Conservation (phyloP, 1,140 invertebrate species). For the Leptinotarsa lineolata region DNA sequence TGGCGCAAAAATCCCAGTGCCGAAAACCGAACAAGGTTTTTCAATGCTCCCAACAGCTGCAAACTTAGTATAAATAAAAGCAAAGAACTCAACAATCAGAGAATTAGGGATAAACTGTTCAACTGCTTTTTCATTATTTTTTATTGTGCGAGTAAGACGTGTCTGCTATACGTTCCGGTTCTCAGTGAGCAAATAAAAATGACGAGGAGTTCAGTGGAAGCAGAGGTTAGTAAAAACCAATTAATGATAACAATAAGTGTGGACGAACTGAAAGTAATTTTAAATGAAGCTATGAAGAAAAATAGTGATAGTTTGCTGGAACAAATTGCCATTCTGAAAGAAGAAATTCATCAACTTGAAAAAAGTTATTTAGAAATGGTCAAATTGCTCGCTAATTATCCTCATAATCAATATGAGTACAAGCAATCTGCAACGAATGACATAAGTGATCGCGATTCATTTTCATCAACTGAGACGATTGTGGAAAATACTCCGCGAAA, state of each 20-base stretch:
- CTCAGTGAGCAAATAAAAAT: slow-evolving; percentile 2
- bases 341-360: slow-evolving; percentile 15
- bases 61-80: too few species aligned
- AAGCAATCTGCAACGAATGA: neutral
- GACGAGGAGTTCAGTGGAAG: slow-evolving; percentile 11
- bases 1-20: too few species aligned
- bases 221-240: neutral
- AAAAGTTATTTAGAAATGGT: slow-evolving; percentile 3
- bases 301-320: slow-evolving; percentile 2
- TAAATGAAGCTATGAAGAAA: neutral
- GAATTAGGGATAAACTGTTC: too few species aligned
- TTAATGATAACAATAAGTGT: neutral
- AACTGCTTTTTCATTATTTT: too few species aligned
- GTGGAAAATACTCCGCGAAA: slow-evolving; percentile 15
- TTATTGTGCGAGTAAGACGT: slow-evolving; percentile 1
- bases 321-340: slow-evolving; percentile 5
- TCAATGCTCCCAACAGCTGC: too few species aligned
- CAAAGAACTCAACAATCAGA: too few species aligned
- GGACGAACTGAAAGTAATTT: slow-evolving; percentile 8
- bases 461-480: slow-evolving; percentile 3
- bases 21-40: too few species aligned
- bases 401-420: slow-evolving; percentile 9
- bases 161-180: slow-evolving; percentile 4
- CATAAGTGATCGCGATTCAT: slow-evolving; percentile 17
- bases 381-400: slow-evolving; percentile 12